These are phyloP conservation scores for Malaclemys terrapin DNA, from an alignment of 2,113 vertebrate species.

Conservation along the genomic window DNA sequence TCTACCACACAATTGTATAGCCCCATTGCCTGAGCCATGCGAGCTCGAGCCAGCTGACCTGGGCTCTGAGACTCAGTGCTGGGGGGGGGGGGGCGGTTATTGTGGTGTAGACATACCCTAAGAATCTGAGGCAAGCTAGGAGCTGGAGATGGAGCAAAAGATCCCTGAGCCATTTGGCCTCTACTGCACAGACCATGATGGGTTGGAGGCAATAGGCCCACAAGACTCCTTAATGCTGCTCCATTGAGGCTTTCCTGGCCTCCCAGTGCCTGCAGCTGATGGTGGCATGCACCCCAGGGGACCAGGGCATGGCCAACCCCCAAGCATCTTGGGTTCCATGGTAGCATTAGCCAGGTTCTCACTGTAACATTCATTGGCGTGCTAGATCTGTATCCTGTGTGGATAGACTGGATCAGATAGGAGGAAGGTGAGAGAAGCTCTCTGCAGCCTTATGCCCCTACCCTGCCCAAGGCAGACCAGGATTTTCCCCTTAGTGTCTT, in stretches of 20 bases:
- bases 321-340: not conserved
- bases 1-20: not conserved
- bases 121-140: not conserved
- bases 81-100: fast-evolving
- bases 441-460: not conserved
- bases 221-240: not conserved
- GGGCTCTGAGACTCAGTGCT: not conserved
- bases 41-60: not conserved
- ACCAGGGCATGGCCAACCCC: not conserved
- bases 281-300: not conserved
- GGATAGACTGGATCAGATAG: not conserved
- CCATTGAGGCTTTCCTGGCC: not conserved
- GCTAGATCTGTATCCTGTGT: not conserved
- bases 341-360: not conserved
- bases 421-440: not conserved
- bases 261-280: not conserved
- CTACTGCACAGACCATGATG: not conserved
- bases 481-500: not conserved
- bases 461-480: not conserved
- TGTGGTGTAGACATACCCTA: not conserved
- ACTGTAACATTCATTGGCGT: not conserved
- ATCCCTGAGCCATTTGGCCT: not conserved
- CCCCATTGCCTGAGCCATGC: not conserved
- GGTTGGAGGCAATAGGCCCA: not conserved
- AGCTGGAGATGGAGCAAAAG: not conserved